Percentiles rank a stretch among this genome's conserved stretches.
These are phyloP conservation scores for Tenebrio molitor DNA, from an alignment of 1,140 invertebrate genomes.

Conservation along the genomic window DNA sequence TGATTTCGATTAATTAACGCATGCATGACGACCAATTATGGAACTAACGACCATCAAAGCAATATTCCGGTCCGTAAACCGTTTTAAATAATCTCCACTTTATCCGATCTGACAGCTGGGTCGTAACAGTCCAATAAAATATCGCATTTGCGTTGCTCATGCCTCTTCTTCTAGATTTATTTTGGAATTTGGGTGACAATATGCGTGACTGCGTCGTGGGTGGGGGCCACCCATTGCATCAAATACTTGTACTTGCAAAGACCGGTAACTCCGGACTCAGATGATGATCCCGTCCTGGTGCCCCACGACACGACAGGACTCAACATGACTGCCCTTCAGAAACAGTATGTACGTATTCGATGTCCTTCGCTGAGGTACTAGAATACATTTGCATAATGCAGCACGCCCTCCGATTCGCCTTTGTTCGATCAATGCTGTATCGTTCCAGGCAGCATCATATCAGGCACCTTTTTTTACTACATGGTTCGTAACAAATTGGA, in stretches of 20 bases:
- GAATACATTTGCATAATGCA: slow-evolving; percentile 21
- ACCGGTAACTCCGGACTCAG: slow-evolving; percentile 62
- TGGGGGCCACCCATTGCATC: slow-evolving; percentile 88
- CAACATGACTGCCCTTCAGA: slow-evolving; percentile 66
- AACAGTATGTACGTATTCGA: slow-evolving; percentile 66
- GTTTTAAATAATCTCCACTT: too few species aligned
- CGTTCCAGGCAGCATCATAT: slow-evolving; percentile 75
- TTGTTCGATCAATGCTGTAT: slow-evolving; percentile 23
- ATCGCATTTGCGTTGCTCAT: not conserved
- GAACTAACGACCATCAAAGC: slow-evolving; percentile 2
- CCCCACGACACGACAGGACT: slow-evolving; percentile 66
- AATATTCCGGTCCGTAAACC: not conserved
- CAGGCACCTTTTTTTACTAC: slow-evolving; percentile 94
- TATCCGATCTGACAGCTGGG: too few species aligned
- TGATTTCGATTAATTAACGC: slow-evolving; percentile 24
- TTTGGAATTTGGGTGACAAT: slow-evolving; percentile 88
- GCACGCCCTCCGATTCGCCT: not conserved
- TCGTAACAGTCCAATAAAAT: too few species aligned
- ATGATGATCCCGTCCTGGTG: slow-evolving; percentile 66
- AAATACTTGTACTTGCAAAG: slow-evolving; percentile 84
- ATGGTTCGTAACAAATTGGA: slow-evolving; percentile 96
- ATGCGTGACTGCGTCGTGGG: slow-evolving; percentile 88
- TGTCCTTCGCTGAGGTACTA: not conserved
- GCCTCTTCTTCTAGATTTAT: slow-evolving; percentile 78
- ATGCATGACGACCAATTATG: not conserved